A percentile compares a stretch with the other conserved stretches of the same genome.
Conservation (phyloP, 2,888 invertebrate species). For the Sepiola atlantica region DNA sequence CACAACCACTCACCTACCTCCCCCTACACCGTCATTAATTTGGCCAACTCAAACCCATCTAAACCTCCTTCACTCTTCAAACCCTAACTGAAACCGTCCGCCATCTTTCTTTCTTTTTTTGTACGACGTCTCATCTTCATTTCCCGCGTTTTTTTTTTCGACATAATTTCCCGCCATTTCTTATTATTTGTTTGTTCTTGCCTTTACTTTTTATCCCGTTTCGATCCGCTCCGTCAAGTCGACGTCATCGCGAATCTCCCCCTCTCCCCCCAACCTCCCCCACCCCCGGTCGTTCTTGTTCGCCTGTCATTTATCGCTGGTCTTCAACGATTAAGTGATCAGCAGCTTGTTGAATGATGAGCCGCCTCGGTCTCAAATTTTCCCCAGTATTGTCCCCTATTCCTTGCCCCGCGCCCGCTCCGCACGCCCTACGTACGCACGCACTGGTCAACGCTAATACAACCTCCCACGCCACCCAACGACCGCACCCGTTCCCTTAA, state of each 20-base stretch:
- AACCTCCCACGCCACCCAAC: background rate
- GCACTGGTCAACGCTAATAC: background rate
- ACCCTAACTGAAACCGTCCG: too few species aligned
- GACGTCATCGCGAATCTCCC: background rate
- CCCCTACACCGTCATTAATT: background rate
- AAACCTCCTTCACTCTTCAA: too few species aligned
- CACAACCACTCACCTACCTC: background rate
- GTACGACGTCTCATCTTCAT: background rate
- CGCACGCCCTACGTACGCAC: background rate
- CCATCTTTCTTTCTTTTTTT: background rate
- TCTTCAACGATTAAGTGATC: background rate
- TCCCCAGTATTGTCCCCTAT: background rate
- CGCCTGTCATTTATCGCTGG: background rate
- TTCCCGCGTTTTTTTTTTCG: background rate
- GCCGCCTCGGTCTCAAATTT: background rate
- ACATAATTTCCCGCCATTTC: background rate
- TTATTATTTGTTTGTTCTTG: background rate
- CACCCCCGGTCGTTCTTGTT: background rate
- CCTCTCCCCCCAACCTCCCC: too few species aligned
- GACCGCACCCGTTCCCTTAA: background rate
- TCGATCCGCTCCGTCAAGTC: background rate
- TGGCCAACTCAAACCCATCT: background rate
- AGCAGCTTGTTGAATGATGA: background rate
- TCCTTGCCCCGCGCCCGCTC: too few species aligned
- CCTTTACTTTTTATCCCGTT: background rate